Evolutionary conservation across 53 echinoderm and acorn worm genomes (phyloP).

Genomic region (Echinarachnius parma): DNA sequence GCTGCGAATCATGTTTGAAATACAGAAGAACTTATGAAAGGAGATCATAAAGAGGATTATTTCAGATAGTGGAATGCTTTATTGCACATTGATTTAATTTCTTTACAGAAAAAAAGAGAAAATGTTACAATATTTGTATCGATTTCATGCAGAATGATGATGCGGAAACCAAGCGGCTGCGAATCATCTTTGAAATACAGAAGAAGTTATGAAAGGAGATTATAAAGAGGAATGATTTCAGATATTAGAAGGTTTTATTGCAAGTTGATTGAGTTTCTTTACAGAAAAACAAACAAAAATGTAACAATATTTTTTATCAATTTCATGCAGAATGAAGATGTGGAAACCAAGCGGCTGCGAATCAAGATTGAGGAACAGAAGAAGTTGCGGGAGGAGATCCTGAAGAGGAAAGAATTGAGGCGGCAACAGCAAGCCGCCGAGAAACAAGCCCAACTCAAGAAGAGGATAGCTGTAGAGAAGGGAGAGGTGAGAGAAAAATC

Average conservation of each 20-base stretch:
- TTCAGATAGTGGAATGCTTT: too few relatives aligned
- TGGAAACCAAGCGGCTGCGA: conserved; percentile 67
- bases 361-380: conserved; percentile 90
- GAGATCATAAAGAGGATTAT: too few relatives aligned
- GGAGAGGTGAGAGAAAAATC: conserved; percentile 28
- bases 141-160: too few relatives aligned
- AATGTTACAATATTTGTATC: too few relatives aligned
- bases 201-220: conserved; percentile 88
- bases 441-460: conserved; percentile 85
- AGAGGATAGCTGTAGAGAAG: conserved; percentile 66
- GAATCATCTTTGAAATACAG: conserved; percentile 84
- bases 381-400: conserved; percentile 80
- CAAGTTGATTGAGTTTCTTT: too few relatives aligned
- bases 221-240: conserved; percentile 81
- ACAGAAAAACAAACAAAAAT: too few relatives aligned
- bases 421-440: conserved; percentile 82
- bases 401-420: conserved; percentile 83
- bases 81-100: too few relatives aligned
- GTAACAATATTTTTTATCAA: too few relatives aligned
- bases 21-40: too few relatives aligned
- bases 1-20: too few relatives aligned
- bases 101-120: too few relatives aligned
- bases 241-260: too few relatives aligned
- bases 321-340: conserved; percentile 84
- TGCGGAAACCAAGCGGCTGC: conserved; percentile 67